A percentile compares a stretch with the other conserved stretches of the same genome.
Evolutionary conservation across 1,140 invertebrate species (phyloP).

Genomic region (Ceratosolen solmsi): DNA sequence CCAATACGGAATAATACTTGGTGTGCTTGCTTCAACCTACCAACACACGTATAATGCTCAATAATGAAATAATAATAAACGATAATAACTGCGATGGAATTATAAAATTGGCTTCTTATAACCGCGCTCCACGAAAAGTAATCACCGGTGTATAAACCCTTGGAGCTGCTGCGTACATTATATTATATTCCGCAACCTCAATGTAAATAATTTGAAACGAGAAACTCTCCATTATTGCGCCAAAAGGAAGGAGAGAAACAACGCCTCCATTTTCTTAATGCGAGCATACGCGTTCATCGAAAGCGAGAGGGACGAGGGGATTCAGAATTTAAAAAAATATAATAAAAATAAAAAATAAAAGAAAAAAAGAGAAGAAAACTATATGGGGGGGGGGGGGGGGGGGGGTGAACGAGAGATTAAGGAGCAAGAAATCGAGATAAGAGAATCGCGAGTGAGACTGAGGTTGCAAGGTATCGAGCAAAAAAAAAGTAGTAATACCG

Average conservation of each 20-base stretch:
- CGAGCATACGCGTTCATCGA: conserved; percentile 24
- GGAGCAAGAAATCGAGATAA: conserved; percentile 39
- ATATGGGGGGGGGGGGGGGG: background rate
- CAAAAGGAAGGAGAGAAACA: conserved; percentile 9
- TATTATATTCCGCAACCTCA: conserved; percentile 43
- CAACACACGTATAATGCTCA: conserved; percentile 17
- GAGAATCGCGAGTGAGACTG: background rate
- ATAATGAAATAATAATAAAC: conserved; percentile 52
- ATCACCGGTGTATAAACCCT: conserved; percentile 31
- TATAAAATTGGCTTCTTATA: conserved; percentile 46
- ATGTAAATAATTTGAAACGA: conserved; percentile 50
- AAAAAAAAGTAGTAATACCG: conserved; percentile 49
- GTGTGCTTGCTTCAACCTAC: background rate
- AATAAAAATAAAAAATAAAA: background rate
- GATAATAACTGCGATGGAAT: conserved; percentile 46
- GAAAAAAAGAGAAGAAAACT: background rate
- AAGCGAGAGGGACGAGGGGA: conserved; percentile 15
- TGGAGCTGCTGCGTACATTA: conserved; percentile 6
- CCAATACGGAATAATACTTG: background rate
- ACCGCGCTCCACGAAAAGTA: conserved; percentile 37
- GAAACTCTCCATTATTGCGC: conserved; percentile 45
- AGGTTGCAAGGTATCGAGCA: background rate
- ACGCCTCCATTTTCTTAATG: conserved; percentile 37
- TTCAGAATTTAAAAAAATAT: background rate
- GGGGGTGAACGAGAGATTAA: background rate